phyloP scores from a whole-genome alignment of 2,113 vertebrate species.

The Oryzias melastigma region DNA sequence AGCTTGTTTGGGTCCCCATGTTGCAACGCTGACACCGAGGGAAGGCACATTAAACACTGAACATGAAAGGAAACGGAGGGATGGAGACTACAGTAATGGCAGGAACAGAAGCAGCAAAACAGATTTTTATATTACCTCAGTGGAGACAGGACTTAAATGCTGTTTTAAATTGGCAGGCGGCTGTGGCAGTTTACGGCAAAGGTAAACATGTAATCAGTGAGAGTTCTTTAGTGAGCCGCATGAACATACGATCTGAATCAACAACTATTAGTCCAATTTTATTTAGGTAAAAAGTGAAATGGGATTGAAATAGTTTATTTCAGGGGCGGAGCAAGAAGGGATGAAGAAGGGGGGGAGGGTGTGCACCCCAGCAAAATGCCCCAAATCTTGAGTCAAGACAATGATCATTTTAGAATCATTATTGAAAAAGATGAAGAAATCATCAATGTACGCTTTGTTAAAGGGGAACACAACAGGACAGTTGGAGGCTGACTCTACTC shows the following conservation, averaged over 20 bases:
- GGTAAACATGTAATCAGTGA: constrained; percentile 38
- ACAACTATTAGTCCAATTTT: constrained; percentile 3
- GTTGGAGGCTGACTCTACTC: too few species aligned
- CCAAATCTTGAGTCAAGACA: too few species aligned
- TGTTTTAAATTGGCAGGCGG: constrained; percentile 32
- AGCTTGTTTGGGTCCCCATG: constrained; percentile 62
- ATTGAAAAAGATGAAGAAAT: too few species aligned
- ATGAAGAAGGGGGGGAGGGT: too few species aligned
- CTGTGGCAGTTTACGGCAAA: constrained; percentile 32
- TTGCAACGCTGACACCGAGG: constrained; percentile 27
- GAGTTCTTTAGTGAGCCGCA: constrained; percentile 14
- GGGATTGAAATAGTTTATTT: too few species aligned
- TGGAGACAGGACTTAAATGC: constrained; percentile 29
- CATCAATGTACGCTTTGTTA: too few species aligned
- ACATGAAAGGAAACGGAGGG: constrained; percentile 25
- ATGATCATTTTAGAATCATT: too few species aligned
- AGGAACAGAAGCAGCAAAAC: constrained; percentile 35
- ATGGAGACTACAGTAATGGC: constrained; percentile 16
- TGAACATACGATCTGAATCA: constrained; percentile 2
- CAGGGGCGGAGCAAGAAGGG: too few species aligned
- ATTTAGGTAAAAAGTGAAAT: constrained; percentile 1
- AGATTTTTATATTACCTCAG: constrained; percentile 38
- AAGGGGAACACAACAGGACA: too few species aligned
- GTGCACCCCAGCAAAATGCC: too few species aligned
- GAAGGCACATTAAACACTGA: constrained; percentile 46